Base-by-base conservation (phyloP, 2,113 vertebrate species). In the Anhinga rufa region DNA sequence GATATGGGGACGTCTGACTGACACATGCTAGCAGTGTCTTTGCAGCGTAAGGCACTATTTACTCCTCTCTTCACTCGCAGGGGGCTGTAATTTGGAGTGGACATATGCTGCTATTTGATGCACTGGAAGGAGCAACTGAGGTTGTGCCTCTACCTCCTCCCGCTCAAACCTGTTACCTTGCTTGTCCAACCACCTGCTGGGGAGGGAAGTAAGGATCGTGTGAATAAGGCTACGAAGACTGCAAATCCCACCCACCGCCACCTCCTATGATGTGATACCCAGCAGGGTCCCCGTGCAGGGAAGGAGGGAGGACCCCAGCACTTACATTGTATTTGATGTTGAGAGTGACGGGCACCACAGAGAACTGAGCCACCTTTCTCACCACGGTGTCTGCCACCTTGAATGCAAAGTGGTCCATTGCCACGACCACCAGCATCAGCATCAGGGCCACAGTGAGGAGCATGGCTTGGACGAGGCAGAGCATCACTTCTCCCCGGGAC, bases 371-470 rank as follows among this genome's bases (percentile, higher is more conserved):
- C 31, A 99, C 91, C 98, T 98, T 99, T 6, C 84, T 97, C 84
- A 98, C 36, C 0, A 95, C 97, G 0, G 93, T 87, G 74, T 97
- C 95, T 5, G 99, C 98, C 79, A 99, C 42, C 3, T 98, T 91
- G 96, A 98, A 99, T 0, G 98, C 96, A 10, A 98, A 75, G 36
- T 99, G 86, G 88, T 99, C 99, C 85, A 98, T 89, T 21, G 93
- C 97, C 60, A 99, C 93, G 0, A 98, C 74, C 88, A 98, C 55
- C 34, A 97, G 58, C 10, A 98, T 98, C 64, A 98, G 96, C 68
- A 97, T 14, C 68, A 99, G 97, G 93, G 99, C 98, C 57, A 99
- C 88, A 0, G 98, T 98, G 9, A 99, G 98, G 25, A 98, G 91
- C 66, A 98, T 84, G 64, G 99, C 69, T 10, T 96, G 97, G 17